Base-by-base conservation (phyloP, 2,113 vertebrate species). In the Misgurnus mizolepis region DNA sequence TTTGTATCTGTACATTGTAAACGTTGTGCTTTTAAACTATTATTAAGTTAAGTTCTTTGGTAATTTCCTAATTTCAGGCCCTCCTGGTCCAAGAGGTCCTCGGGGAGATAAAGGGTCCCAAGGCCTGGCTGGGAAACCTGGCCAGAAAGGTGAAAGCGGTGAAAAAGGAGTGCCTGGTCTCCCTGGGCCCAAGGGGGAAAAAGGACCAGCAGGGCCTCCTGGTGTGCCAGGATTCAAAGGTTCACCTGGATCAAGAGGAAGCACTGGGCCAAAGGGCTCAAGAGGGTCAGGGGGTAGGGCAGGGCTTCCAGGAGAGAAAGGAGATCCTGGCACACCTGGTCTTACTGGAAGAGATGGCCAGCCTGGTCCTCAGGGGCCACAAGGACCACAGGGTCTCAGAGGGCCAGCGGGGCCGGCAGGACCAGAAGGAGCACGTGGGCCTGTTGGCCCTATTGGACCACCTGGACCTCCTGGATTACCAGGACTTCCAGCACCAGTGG, bases 61-160 rank as follows among this genome's bases (percentile, higher is more conserved):
- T 78, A 7, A 81, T 65, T 53, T 88, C 0, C 40, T 39, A 90
- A 12, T 93, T 94, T 91, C 89, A 99, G 98, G 98, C 81, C 98
- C 96, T 88, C 97, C 98, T 65, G 98, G 98, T 88, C 96, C 98
- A 74, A 95, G 93, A 82, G 98, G 98, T 75, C 85, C 94, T 43
- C 96, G 93, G 90, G 98, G 98, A 78, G 97, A 98, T 85, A 95
- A 91, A 89, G 98, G 98, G 55, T 89, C 94, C n/a, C 93, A 92
- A 83, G 98, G 98, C 10, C 94, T 92, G 67, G 85, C 94, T 68
- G 98, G 98, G 7, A 92, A 92, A 0, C 49, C 90, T 77, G 98
- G 98, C 55, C 90, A 91, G 82, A 98, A 96, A 86, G 98, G 98
- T 86, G 96, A 96, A 75, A 96, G 94, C 91, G 98, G 98, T 89